Evolutionary conservation across 2,113 vertebrate species (phyloP), one percentile per base, ranked within the genome.

Genomic region (Pseudopodoces humilis): DNA sequence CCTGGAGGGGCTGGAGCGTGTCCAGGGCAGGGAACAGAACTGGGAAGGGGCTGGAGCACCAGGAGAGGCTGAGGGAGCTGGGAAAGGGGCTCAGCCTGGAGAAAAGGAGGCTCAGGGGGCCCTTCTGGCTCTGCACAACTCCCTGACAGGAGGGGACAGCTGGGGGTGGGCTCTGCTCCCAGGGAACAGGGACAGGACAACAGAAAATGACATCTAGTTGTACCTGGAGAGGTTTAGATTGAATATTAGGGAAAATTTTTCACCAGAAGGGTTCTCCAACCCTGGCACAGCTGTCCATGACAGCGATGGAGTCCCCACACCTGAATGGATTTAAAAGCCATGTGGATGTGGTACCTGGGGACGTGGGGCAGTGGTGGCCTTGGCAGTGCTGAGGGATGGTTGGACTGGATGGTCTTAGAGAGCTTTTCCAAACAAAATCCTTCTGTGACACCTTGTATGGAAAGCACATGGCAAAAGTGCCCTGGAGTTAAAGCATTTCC

Each of bases 1-100:
- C 44, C 2, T 3, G 0, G 52, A 68, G 30, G 30, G 39, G 44
- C 27, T 68, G 62, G n/a, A 41, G 16, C 0, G 0, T 18, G 39
- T 68, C n/a, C 55, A 68, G 70, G 17, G 21, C 7, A 47, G 20
- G 46, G 46, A 59, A 41, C 0, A 0, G 62, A 46, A 39, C 60
- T 46, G 60, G 35, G 60, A 82, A 82, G 69, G 24, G 37, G 1
- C n/a, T 67, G 62, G 69, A 68, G 53, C 86, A 12, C 2, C 39
- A 68, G 62, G 44, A 53, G 46, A 0, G 0, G 28, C 53, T 75
- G 86, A 68, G 62, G 23, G 52, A 74, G 52, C 44, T 81, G 59
- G 30, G 27, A 30, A 85, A 58, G 46, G n/a, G 33, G 24, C 60
- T 82, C 53, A 68, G 39, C 16, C 62, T 68, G 62, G 62, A 82